A percentile compares a stretch with the other conserved stretches of the same genome.
Evolutionary conservation across 2,797 vertebrate species (phyloP).

Genomic region (Aselliscus stoliczkanus): DNA sequence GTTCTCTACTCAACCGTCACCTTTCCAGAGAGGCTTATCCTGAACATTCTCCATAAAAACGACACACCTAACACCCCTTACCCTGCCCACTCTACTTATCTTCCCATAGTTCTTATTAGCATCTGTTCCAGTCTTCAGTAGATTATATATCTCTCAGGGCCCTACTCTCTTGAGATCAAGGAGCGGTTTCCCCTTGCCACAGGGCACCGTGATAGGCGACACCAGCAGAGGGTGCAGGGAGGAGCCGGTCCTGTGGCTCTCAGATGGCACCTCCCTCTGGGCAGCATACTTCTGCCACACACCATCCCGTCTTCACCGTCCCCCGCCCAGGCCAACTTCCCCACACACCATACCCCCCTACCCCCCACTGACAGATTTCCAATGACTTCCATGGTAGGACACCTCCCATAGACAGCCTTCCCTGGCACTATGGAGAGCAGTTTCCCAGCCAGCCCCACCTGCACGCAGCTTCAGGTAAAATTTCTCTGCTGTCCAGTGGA

Average conservation of each 20-base stretch:
- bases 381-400: background rate
- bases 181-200: background rate
- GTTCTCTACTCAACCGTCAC: background rate
- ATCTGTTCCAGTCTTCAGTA: background rate
- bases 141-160: background rate
- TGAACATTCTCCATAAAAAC: background rate
- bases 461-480: background rate
- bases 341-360: background rate
- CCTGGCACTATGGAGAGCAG: background rate
- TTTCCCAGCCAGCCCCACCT: background rate
- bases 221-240: conserved; percentile 60
- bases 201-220: background rate
- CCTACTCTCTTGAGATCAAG: background rate
- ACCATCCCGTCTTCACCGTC: too few species aligned
- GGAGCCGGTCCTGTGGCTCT: background rate
- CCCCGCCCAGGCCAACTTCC: background rate
- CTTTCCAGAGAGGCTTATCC: background rate
- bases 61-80: background rate
- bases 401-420: background rate
- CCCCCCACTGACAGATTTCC: background rate
- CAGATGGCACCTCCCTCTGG: background rate
- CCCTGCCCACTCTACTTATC: background rate
- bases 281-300: background rate
- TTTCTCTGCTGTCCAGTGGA: too few species aligned
- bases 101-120: background rate